A percentile compares a stretch with the other conserved stretches of the same genome.
Conservation (phyloP, 2,113 vertebrate genomes). For the Potamarius usumacintae region DNA sequence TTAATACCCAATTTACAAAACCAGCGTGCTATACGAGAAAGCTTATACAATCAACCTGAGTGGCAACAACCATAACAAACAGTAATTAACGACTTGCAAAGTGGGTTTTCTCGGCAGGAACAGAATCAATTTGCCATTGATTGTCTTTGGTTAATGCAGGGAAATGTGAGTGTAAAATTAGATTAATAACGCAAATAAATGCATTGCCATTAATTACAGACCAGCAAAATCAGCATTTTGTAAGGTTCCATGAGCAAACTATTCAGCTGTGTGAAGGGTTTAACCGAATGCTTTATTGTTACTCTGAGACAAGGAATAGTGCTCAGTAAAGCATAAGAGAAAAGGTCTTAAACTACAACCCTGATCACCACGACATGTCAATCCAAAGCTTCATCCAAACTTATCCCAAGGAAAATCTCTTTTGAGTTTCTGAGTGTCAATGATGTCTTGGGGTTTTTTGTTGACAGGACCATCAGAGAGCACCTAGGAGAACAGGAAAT, state of each 20-base stretch:
- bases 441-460: slow-evolving; percentile 27
- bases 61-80: slow-evolving; percentile 43
- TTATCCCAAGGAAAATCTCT: background rate
- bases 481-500: slow-evolving; percentile 97
- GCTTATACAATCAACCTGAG: slow-evolving; percentile 21
- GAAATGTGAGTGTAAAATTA: slow-evolving; percentile 43
- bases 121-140: slow-evolving; percentile 43
- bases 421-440: background rate
- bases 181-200: slow-evolving; percentile 36
- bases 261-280: slow-evolving; percentile 25
- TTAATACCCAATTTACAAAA: slow-evolving; percentile 24
- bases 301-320: slow-evolving; percentile 24
- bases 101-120: slow-evolving; percentile 32
- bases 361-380: slow-evolving; percentile 1
- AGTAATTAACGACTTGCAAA: slow-evolving; percentile 44
- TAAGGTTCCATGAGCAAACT: slow-evolving; percentile 40
- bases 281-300: background rate
- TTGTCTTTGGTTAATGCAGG: slow-evolving; percentile 45
- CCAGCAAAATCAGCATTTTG: slow-evolving; percentile 42
- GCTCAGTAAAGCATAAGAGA: slow-evolving; percentile 3
- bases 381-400: background rate
- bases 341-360: background rate
- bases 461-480: slow-evolving; percentile 86
- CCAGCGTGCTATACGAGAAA: slow-evolving; percentile 3
- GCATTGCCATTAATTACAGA: slow-evolving; percentile 48